Evolutionary conservation across 2,113 vertebrate genomes (phyloP).

Genomic region (Xyliphius kryptos): DNA sequence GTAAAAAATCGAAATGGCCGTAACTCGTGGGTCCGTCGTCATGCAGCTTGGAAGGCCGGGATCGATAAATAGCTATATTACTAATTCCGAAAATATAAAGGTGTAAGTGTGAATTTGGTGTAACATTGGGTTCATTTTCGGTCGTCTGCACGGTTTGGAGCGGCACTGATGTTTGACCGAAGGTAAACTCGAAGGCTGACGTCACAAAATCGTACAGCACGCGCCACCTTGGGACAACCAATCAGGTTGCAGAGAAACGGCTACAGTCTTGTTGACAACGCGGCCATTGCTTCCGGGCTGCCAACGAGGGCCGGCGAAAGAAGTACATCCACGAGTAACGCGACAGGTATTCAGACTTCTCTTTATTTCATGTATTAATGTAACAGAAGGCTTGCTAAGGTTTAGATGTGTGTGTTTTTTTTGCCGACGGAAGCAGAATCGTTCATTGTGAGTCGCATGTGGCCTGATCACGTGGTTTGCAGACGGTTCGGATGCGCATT

Average conservation of each 20-base stretch:
- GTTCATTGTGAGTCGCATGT: too few species aligned
- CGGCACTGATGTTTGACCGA: conserved; percentile 50
- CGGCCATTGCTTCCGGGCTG: conserved; percentile 56
- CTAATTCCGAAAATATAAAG: too few species aligned
- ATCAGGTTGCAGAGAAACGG: conserved; percentile 48
- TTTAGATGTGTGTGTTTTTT: neutral
- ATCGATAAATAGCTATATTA: too few species aligned
- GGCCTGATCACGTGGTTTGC: too few species aligned
- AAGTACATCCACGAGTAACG: conserved; percentile 3
- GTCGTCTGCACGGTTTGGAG: neutral
- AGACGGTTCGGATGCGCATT: too few species aligned
- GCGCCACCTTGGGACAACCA: conserved; percentile 71
- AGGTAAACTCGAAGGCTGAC: conserved; percentile 67
- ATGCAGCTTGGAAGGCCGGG: too few species aligned
- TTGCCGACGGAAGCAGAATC: too few species aligned
- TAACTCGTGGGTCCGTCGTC: too few species aligned
- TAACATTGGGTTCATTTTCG: too few species aligned
- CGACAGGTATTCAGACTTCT: neutral
- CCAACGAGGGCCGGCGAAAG: conserved; percentile 40
- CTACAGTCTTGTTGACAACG: conserved; percentile 49
- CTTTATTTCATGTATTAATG: neutral
- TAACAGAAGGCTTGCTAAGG: neutral
- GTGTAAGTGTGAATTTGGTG: too few species aligned
- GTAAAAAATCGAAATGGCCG: too few species aligned
- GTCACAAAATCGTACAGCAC: conserved; percentile 56